Evolutionary conservation across 2,888 invertebrate species (phyloP).

Genomic region (Cosmia pyralina): DNA sequence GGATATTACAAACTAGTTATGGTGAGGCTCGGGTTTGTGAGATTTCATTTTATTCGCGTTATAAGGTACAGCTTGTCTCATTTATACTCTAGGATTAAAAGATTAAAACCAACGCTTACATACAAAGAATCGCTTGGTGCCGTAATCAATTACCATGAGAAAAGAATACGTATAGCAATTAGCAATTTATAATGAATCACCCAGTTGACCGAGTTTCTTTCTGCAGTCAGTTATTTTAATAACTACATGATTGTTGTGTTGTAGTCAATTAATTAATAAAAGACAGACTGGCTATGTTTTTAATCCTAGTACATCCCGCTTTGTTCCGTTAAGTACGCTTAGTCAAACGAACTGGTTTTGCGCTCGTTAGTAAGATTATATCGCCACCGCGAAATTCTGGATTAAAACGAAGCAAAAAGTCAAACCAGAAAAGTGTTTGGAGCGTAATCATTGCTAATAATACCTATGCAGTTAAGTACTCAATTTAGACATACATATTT

Average conservation of each 20-base stretch:
- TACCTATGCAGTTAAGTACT: slow-evolving; percentile 12
- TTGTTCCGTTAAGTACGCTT: neutral
- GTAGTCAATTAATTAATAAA: neutral
- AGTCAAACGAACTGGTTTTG: slow-evolving; percentile 9
- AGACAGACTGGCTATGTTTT: neutral
- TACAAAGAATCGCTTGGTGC: slow-evolving; percentile 26
- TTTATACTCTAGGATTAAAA: slow-evolving; percentile 15
- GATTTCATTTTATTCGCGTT: slow-evolving; percentile 9
- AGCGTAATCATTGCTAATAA: neutral
- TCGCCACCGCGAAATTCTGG: neutral
- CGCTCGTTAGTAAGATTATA: slow-evolving; percentile 19
- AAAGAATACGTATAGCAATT: slow-evolving; percentile 35
- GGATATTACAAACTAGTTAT: neutral
- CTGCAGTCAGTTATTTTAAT: slow-evolving; percentile 23
- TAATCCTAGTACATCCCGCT: neutral
- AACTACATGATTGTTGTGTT: slow-evolving; percentile 21
- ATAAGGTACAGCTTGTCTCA: neutral
- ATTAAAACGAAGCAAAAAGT: neutral
- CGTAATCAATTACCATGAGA: slow-evolving; percentile 32
- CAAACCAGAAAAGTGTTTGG: neutral
- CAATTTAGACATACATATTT: slow-evolving; percentile 16
- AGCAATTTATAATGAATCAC: slow-evolving; percentile 52
- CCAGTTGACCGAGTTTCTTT: slow-evolving; percentile 27
- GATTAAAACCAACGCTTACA: slow-evolving; percentile 2
- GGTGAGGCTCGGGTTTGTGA: neutral